Base-by-base conservation (phyloP, 2,888 invertebrate genomes). In the Unio delphinus region DNA sequence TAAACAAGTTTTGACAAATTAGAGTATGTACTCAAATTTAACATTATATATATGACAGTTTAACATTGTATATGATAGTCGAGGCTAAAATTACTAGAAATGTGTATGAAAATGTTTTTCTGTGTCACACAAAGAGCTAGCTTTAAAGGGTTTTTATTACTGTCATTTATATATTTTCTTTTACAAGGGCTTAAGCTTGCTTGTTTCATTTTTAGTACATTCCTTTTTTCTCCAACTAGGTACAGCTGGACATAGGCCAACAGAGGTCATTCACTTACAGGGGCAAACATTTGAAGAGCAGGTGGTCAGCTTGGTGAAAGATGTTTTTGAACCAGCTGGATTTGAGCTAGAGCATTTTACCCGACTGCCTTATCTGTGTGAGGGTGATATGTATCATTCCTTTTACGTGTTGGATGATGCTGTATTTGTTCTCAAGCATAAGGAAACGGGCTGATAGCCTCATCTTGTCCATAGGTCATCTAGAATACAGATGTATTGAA, bases 311-410 rank as follows among this genome's bases (percentile, higher is more conserved):
- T 93, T 97, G 82, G 91, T 93, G 34, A 88, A 91, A 57, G 80
- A 90, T 63, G 93, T 94, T 8, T 91, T 94, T 34, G 91, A 92
- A 74, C 93, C 94, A 0, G 90, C 92, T 65, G 95, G 95, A 5
- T 95, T 96, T 89, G 92, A 93, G 69, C 92, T 98, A 59, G 92
- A 94, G 63, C 92, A 93, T 7, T 99, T 98, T 96, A 94, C 96
- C 18, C 93, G 96, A 83, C 93, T 97, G 60, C 99, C 99, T 0
- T 99, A 99, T 89, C 92, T 99, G 58, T 99, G 98, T 90, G 98
- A 99, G 91, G 99, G 99, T 1, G 98, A 99, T 90, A 92, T 98
- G 79, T 93, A 94, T 63, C 96, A 89, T 64, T 90, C 91, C 15
- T 91, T 90, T 91, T 98, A 97, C 91, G 96, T 96, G 93, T 92